Conservation (phyloP, 2,888 invertebrate genomes). For the Yponomeuta cagnagella region DNA sequence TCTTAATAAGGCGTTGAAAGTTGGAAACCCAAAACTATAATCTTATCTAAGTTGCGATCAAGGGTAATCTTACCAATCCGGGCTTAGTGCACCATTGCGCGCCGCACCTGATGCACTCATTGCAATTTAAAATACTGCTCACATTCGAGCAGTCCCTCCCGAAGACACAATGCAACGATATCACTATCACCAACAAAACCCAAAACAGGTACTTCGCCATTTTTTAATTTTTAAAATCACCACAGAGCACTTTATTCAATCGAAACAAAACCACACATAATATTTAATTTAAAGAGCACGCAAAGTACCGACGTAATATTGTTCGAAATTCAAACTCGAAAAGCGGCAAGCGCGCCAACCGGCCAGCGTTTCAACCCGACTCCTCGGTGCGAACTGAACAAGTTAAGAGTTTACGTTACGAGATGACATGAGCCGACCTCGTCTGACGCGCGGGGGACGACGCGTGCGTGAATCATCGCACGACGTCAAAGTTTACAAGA, state of each 20-base stretch:
- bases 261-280: neutral
- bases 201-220: slow-evolving; percentile 44
- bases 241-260: slow-evolving; percentile 13
- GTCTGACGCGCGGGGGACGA: too few species aligned
- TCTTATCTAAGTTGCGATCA: neutral
- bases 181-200: slow-evolving; percentile 45
- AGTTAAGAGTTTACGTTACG: neutral
- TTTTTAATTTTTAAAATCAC: slow-evolving; percentile 12
- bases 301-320: neutral
- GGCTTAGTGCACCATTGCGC: slow-evolving; percentile 50
- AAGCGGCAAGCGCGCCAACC: slow-evolving; percentile 34
- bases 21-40: neutral
- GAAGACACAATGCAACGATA: slow-evolving; percentile 41
- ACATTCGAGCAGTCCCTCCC: slow-evolving; percentile 35
- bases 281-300: neutral
- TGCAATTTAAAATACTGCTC: slow-evolving; percentile 37
- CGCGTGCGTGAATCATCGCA: slow-evolving; percentile 12
- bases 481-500: neutral
- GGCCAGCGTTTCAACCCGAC: slow-evolving; percentile 21
- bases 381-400: slow-evolving; percentile 40
- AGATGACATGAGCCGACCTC: too few species aligned
- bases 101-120: slow-evolving; percentile 55
- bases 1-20: neutral
- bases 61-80: slow-evolving; percentile 30
- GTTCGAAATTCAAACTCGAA: slow-evolving; percentile 35